phyloP scores from a whole-genome alignment of 2,888 invertebrate genomes.

The Hydrotaea diabolus region DNA sequence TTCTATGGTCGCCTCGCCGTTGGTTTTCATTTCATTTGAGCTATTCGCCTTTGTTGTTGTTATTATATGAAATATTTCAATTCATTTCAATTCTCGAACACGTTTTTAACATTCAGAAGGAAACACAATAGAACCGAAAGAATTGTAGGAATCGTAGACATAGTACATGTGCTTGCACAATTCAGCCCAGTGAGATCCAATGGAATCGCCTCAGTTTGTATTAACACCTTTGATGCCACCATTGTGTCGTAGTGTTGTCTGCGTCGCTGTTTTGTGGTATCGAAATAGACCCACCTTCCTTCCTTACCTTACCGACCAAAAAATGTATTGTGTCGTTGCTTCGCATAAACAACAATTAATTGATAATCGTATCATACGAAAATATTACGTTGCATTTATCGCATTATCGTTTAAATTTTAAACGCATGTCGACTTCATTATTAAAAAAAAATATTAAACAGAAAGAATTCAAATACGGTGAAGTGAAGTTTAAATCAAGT shows the following conservation, averaged over 20 bases:
- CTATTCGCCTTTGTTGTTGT: slow-evolving; percentile 1
- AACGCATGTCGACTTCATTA: neutral
- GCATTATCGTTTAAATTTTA: neutral
- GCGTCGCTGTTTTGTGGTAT: neutral
- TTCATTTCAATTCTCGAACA: slow-evolving; percentile 15
- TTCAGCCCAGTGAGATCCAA: neutral
- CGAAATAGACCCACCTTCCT: neutral
- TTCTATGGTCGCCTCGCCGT: slow-evolving; percentile 6
- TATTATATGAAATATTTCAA: slow-evolving; percentile 5
- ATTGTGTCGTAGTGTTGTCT: neutral
- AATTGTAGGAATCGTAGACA: neutral
- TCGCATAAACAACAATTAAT: slow-evolving; percentile 29
- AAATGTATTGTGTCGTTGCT: neutral
- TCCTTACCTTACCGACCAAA: neutral
- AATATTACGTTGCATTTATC: slow-evolving; percentile 32
- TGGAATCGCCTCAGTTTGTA: slow-evolving; percentile 1
- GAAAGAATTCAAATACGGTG: neutral
- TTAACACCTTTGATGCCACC: slow-evolving; percentile 13
- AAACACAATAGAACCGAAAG: neutral
- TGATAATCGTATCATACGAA: neutral
- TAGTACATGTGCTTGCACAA: slow-evolving; percentile 19
- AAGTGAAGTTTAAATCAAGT: neutral
- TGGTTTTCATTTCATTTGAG: slow-evolving; percentile 36
- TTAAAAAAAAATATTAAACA: neutral
- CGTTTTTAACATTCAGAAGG: slow-evolving; percentile 8